These are phyloP conservation scores for Molanna angustata DNA, from an alignment of 2,888 invertebrate genomes.

Conservation along the genomic window DNA sequence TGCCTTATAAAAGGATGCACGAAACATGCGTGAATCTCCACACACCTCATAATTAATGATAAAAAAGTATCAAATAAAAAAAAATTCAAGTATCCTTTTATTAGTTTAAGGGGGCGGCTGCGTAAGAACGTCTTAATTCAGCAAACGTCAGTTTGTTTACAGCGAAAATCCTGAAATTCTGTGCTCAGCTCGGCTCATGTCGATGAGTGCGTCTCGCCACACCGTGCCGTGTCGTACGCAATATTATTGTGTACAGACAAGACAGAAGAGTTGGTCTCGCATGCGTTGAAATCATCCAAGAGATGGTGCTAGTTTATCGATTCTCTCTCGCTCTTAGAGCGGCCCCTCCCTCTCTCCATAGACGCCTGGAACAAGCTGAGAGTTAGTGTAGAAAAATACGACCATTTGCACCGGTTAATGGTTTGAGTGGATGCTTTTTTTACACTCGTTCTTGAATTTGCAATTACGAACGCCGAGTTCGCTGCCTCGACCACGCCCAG, in stretches of 20 bases:
- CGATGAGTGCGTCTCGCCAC: not conserved
- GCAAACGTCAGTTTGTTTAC: no score
- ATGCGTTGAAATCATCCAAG: slow-evolving; percentile 31
- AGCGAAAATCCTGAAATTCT: not conserved
- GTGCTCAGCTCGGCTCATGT: not conserved
- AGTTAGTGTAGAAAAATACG: not conserved
- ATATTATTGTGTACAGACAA: slow-evolving; percentile 14
- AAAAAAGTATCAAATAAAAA: no score
- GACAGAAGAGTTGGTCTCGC: slow-evolving; percentile 23
- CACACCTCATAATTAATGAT: no score
- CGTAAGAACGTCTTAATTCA: no score
- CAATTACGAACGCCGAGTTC: not conserved
- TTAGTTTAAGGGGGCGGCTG: no score
- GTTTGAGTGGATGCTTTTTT: not conserved
- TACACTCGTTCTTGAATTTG: not conserved
- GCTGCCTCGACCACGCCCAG: not conserved
- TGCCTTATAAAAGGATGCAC: no score
- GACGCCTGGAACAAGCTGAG: slow-evolving; percentile 8
- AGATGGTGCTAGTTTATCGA: slow-evolving; percentile 33
- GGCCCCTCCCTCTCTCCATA: slow-evolving; percentile 18
- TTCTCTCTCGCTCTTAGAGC: slow-evolving; percentile 17
- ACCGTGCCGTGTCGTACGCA: no score
- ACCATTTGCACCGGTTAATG: not conserved
- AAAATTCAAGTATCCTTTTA: no score
- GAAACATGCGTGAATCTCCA: no score